Evolutionary conservation across 1,140 invertebrate species (phyloP), one percentile per base, ranked within the genome.

Genomic region (Ericerus pela): DNA sequence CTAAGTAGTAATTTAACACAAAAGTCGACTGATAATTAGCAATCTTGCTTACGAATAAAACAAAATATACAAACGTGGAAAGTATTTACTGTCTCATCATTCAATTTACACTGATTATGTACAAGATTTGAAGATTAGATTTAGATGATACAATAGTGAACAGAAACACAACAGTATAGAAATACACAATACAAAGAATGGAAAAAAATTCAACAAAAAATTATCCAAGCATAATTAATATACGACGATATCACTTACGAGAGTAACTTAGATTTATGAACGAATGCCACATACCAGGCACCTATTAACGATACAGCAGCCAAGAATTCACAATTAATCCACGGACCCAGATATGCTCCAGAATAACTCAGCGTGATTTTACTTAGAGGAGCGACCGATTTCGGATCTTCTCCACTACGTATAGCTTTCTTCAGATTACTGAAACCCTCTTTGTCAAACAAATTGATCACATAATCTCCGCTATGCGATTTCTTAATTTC

Each of bases 391-490:
- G 82, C 79, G 6, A 92, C 79, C 43, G 71, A 69, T 18, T 75
- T 72, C 43, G 74, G 72, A 65, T 84, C 79, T 64, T 81, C 80
- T 38, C 76, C 77, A 61, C 78, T 78, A 55, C 84, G 76, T 55
- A 81, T 70, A 27, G 84, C 82, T 65, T 88, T 87, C 18, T 83
- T 77, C 8, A 94, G 72, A 36, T 80, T 79, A 16, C 85, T 79
- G 70, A 85, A 94, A 58, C 87, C 86, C 67, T 95, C 90, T 72
- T 96, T 91, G 65, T 94, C 87, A 65, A 84, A 88, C 2, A 96
- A 70, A 59, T 82, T 80, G n/a, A 95, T 75, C 51, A 75, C 73
- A 61, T 88, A 83, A 47, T 81, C 79, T 30, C 90, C 91, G 54
- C 84, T 81, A 37, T 76, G 76, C 0, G 87, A 80, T 62, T 82